Percentiles rank a stretch among this genome's conserved stretches.
Conservation (phyloP, 2,888 invertebrate genomes). For the Drosophila lutescens region DNA sequence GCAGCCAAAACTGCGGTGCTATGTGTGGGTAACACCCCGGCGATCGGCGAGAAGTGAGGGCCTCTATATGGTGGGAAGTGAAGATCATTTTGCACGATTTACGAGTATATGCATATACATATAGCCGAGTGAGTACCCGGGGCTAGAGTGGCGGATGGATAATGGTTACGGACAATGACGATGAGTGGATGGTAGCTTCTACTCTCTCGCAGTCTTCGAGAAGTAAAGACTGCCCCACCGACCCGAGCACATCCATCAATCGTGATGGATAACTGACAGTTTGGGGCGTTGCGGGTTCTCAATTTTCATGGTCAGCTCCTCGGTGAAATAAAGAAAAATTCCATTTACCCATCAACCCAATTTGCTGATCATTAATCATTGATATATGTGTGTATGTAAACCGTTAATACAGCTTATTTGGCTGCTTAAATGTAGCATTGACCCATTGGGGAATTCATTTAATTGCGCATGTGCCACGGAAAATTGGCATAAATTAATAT, state of each 20-base stretch:
- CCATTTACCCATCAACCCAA: constrained; percentile 48
- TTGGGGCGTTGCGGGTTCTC: constrained; percentile 51
- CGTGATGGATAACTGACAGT: constrained; percentile 63
- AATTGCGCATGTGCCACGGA: constrained; percentile 62
- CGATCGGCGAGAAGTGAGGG: constrained; percentile 11
- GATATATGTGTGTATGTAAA: constrained; percentile 41
- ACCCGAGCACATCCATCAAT: constrained; percentile 43
- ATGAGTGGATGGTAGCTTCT: constrained; percentile 68
- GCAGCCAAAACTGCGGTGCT: constrained; percentile 37
- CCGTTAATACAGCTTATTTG: constrained; percentile 17
- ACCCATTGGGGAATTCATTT: constrained; percentile 59
- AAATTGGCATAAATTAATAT: constrained; percentile 75
- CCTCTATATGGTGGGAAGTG: constrained; percentile 14
- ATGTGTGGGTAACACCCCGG: constrained; percentile 64
- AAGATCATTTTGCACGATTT: constrained; percentile 65
- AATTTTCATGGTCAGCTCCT: constrained; percentile 49
- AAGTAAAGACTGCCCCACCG: constrained; percentile 5
- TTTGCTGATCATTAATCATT: constrained; percentile 69
- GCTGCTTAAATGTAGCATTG: constrained; percentile 61
- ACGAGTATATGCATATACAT: constrained; percentile 1
- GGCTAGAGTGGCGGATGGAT: constrained; percentile 37
- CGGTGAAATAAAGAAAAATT: constrained; percentile 30
- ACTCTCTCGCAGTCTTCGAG: constrained; percentile 3
- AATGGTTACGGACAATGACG: constrained; percentile 51
- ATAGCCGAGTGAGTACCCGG: constrained; percentile 16